Conservation (phyloP, 37 sponge, comb jelly and placozoan genomes). For the Hexactinellida sp. region DNA sequence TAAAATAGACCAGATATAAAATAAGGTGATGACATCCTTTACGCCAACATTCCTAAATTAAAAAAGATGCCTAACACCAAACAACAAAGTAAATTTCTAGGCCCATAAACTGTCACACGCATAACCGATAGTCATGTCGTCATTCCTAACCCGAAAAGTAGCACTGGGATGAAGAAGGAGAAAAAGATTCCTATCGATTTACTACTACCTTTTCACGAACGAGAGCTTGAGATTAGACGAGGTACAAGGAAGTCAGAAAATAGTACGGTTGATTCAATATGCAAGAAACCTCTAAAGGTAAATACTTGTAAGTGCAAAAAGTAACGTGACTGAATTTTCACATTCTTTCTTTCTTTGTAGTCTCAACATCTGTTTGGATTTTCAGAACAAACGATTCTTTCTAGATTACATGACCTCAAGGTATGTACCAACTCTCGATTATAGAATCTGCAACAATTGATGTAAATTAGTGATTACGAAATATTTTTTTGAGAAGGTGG, state of each 20-base stretch:
- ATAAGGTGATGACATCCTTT: not conserved
- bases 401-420: not conserved
- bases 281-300: not conserved
- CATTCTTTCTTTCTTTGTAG: slow-evolving; percentile 9
- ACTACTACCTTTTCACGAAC: not conserved
- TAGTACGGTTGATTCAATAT: not conserved
- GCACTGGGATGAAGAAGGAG: not conserved
- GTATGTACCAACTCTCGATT: no score
- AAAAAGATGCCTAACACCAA: not conserved
- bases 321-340: not conserved
- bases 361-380: not conserved
- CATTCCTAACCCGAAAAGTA: not conserved
- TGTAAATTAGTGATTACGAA: no score
- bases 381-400: not conserved
- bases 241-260: not conserved
- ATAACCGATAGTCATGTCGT: not conserved
- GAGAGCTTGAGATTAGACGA: not conserved
- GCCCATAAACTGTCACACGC: not conserved
- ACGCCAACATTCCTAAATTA: slow-evolving; percentile 3
- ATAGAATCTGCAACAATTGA: no score
- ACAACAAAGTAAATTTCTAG: not conserved
- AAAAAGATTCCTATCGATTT: not conserved
- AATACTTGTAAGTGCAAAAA: not conserved
- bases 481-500: no score
- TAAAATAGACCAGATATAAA: not conserved